A percentile compares a stretch with the other conserved stretches of the same genome.
Evolutionary conservation across 2,888 invertebrate species (phyloP).

Genomic region (Dichetophora obliterata): DNA sequence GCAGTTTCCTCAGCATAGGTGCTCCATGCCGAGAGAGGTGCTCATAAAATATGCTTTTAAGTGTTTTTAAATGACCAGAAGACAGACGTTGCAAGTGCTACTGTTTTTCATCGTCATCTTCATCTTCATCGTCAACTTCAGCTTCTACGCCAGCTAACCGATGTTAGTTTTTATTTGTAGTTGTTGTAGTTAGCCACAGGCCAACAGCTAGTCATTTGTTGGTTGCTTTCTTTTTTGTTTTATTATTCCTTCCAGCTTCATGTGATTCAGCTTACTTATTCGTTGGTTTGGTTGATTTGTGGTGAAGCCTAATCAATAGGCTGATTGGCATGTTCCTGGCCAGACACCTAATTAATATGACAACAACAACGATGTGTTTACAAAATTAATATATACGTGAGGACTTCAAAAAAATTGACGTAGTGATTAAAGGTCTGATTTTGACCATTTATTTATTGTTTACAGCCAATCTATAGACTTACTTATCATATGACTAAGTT

Average conservation of each 20-base stretch:
- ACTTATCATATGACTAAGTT: neutral
- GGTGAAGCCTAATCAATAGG: slow-evolving; percentile 22
- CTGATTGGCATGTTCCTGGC: slow-evolving; percentile 35
- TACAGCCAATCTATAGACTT: neutral
- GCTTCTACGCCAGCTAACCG: too few relatives aligned
- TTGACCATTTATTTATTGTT: slow-evolving; percentile 14
- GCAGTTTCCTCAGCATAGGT: neutral
- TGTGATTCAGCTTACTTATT: neutral
- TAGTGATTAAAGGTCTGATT: neutral
- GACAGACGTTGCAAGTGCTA: slow-evolving; percentile 34
- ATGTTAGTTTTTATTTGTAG: too few relatives aligned
- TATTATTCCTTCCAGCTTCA: neutral
- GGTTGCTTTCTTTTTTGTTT: neutral
- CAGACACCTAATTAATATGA: slow-evolving; percentile 30
- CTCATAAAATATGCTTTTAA: slow-evolving; percentile 37
- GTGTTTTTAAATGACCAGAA: slow-evolving; percentile 37
- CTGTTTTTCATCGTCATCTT: slow-evolving; percentile 9
- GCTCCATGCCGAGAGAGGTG: neutral
- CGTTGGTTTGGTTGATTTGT: slow-evolving; percentile 29
- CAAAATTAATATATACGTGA: neutral
- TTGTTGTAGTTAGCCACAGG: neutral
- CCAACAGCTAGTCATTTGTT: neutral
- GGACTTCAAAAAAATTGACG: neutral
- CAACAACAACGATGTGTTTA: neutral
- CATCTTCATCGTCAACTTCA: neutral